Evolutionary conservation across 2,888 invertebrate genomes (phyloP), one percentile per base, ranked within the genome.

Genomic region (Hypomecis atomaria): DNA sequence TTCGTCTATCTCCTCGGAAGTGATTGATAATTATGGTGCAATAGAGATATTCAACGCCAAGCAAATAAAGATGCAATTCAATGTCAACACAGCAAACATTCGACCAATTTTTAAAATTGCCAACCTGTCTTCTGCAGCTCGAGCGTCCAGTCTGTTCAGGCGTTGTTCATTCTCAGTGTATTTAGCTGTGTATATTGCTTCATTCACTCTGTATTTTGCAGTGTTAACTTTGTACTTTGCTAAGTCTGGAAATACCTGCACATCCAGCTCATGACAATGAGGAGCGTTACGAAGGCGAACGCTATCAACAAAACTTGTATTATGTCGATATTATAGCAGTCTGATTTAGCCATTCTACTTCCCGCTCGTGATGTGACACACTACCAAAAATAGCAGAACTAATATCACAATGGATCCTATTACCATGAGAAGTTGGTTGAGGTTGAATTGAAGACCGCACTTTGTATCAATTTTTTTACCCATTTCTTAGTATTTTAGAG

Each of bases 211-310:
- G 23, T 23, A 23, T 23, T 23, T 23, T 23, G 23, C 23, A 23
- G 23, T 23, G 23, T 23, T 2, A 23, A 23, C 6, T 33, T 42
- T 33, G 37, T 38, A 13, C 38, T 8, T 38, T 5, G 48, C 36
- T 52, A 56, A 4, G 56, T 56, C 70, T 84, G 83, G 45, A 85
- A 85, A 53, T 86, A 87, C 62, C 87, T 89, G 72, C 87, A 89
- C 84, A 90, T 85, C 85, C 87, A 90, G 37, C 81, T 89, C 78
- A 89, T 81, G 0, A 88, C 79, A 2, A 89, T 71, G 0, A 89
- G 76, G 0, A 90, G 60, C 0, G 84, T 84, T 0, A 88, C 84
- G 40, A 89, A 89, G 0, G 88, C 86, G 9, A 89, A 83, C 0
- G 87, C 84, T 0, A 88, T 84, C 0, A 88, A 57, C 0, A 88